phyloP scores from a whole-genome alignment of 1,140 invertebrate species.

The Ips typographus region DNA sequence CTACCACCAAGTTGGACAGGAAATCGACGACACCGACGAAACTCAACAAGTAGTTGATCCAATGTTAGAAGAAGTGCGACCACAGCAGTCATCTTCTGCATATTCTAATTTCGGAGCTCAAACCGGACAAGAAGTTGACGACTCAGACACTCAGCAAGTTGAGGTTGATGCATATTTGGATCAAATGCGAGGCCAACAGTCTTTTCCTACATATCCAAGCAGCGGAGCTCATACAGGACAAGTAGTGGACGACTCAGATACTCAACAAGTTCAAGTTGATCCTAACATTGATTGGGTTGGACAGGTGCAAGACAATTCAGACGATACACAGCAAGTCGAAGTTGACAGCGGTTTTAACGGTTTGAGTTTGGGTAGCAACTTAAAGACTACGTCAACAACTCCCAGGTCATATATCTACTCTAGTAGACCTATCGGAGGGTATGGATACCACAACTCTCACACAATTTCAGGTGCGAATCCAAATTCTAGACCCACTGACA shows the following conservation, averaged over 20 bases:
- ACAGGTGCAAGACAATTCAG: conserved; percentile 7
- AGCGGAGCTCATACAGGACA: not conserved
- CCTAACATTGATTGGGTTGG: not conserved
- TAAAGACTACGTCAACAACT: too few relatives aligned
- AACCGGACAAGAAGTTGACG: not conserved
- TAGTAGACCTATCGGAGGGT: too few relatives aligned
- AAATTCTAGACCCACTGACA: too few relatives aligned
- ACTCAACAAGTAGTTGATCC: conserved; percentile 17
- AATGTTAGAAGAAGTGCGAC: not conserved
- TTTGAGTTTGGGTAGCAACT: not conserved
- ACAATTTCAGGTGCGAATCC: too few relatives aligned
- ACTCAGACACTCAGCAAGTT: not conserved
- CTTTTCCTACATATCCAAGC: too few relatives aligned
- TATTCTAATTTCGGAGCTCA: not conserved
- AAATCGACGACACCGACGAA: conserved; percentile 27
- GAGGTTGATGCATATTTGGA: not conserved
- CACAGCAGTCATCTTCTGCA: too few relatives aligned
- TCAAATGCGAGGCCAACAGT: not conserved
- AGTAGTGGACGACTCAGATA: not conserved
- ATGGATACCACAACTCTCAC: too few relatives aligned
- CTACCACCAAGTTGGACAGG: conserved; percentile 2
- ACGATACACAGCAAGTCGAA: conserved; percentile 9
- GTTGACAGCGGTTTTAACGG: not conserved
- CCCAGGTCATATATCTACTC: too few relatives aligned
- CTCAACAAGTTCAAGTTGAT: conserved; percentile 6